phyloP scores from a whole-genome alignment of 2,797 vertebrate species.

The Takifugu ocellatus region DNA sequence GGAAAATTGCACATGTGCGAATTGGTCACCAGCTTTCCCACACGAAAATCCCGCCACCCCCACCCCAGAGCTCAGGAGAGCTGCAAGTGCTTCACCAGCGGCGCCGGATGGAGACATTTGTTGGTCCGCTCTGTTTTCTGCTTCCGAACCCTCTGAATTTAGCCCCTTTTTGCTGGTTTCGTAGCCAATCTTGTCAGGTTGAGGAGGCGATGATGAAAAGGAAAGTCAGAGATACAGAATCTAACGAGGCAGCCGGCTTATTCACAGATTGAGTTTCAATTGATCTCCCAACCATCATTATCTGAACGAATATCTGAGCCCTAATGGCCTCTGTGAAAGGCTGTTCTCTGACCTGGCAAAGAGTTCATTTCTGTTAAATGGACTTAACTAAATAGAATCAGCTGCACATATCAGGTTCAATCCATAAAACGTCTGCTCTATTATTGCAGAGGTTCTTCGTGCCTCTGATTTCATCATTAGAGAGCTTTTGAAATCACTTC shows the following conservation, averaged over 20 bases:
- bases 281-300: constrained; percentile 56
- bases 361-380: constrained; percentile 35
- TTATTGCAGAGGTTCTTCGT: constrained; percentile 47
- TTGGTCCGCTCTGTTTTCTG: constrained; percentile 37
- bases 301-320: constrained; percentile 36
- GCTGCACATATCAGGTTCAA: constrained; percentile 35
- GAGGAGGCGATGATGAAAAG: constrained; percentile 17
- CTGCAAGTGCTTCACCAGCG: constrained; percentile 10
- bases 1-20: constrained; percentile 11
- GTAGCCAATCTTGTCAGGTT: constrained; percentile 10
- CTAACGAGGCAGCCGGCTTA: constrained; percentile 29
- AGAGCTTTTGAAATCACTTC: constrained; percentile 43
- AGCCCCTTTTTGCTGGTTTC: constrained; percentile 46
- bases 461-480: constrained; percentile 61
- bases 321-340: constrained; percentile 59
- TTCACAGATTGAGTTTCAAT: constrained; percentile 63
- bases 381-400: constrained; percentile 46
- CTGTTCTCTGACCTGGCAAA: constrained; percentile 35
- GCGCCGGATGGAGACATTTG: constrained; percentile 13
- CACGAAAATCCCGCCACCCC: not conserved
- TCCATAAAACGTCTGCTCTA: constrained; percentile 43
- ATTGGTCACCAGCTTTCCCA: constrained; percentile 2
- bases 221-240: constrained; percentile 23
- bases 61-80: constrained; percentile 10
- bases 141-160: not conserved